Evolutionary conservation across 2,888 invertebrate species (phyloP), one percentile per base, ranked within the genome.

Genomic region (Eupithecia pulchellata): DNA sequence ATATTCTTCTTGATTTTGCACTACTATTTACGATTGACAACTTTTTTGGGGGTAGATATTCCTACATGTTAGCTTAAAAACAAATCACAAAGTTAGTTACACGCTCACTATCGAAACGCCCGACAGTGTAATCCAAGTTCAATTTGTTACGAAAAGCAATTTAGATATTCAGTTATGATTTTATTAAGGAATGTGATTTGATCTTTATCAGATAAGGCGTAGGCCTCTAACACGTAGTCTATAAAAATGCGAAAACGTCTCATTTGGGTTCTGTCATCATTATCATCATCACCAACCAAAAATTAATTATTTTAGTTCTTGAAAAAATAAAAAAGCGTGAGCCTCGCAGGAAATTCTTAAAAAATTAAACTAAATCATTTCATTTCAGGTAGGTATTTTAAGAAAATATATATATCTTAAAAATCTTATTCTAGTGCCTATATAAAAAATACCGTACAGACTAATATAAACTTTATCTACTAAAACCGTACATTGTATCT

Each of bases 111-210:
- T 32, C 20, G 9, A n/a, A 9, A 30, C 29, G 64, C 64, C 52
- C 47, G 64, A 27, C 47, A 64, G 64, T 64, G 30, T 64, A 64
- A 30, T 47, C 29, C 42, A 30, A 71, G 66, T 71, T 71, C 58
- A 69, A 69, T 69, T 64, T 69, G 68, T 68, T 64, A 63, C 63
- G 58, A 64, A 72, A 72, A 72, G 72, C 72, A 65, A 72, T 72
- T 71, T 72, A 63, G 65, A 68, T 68, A 55, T 64, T 58, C 61
- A 72, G 55, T 71, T 63, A 70, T 36, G 42, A 62, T 58, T 36
- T 71, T 64, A 68, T 68, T 65, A 64, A 64, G 71, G 52, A 68
- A 47, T 70, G 67, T 62, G 58, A 71, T 71, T 71, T 36, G 64
- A 71, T 58, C 63, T 67, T 64, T 64, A 66, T 70, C 32, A 27